Percentiles rank a stretch among this genome's conserved stretches.
Evolutionary conservation across 2,888 invertebrate genomes (phyloP).

Genomic region (Pammene aurita): DNA sequence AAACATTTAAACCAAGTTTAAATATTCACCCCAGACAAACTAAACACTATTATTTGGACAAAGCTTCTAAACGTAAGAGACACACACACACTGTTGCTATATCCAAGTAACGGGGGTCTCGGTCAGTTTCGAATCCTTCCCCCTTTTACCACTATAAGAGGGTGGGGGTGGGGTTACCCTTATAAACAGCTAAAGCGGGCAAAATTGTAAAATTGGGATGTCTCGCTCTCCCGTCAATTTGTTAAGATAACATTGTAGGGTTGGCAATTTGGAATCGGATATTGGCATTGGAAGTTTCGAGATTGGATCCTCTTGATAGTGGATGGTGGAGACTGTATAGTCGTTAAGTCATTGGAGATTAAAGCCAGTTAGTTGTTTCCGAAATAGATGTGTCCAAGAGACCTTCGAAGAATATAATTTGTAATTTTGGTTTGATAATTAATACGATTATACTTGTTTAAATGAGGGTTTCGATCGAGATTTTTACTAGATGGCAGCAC

Average conservation of each 20-base stretch:
- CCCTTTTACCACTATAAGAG: constrained; percentile 71
- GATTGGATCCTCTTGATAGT: constrained; percentile 37
- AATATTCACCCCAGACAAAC: constrained; percentile 53
- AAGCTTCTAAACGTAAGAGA: constrained; percentile 65
- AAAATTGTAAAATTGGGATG: constrained; percentile 77
- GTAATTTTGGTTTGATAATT: too few relatives aligned
- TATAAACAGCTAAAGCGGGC: constrained; percentile 79
- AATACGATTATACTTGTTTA: too few relatives aligned
- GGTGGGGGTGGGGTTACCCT: constrained; percentile 56
- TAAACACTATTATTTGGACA: constrained; percentile 61
- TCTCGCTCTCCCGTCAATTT: constrained; percentile 73
- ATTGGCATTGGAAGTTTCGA: constrained; percentile 46
- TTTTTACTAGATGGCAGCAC: too few relatives aligned
- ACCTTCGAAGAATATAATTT: too few relatives aligned
- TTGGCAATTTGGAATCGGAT: constrained; percentile 59
- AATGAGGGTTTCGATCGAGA: too few relatives aligned
- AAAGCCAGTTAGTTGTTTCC: background rate
- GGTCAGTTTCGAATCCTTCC: constrained; percentile 72
- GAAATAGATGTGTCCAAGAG: background rate
- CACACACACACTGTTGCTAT: constrained; percentile 61
- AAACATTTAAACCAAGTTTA: constrained; percentile 36
- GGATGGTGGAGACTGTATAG: background rate
- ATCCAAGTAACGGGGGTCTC: constrained; percentile 73
- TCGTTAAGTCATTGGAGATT: background rate
- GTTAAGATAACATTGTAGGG: constrained; percentile 75